Evolutionary conservation across 2,113 vertebrate species (phyloP).

Genomic region (Aramus guarauna): DNA sequence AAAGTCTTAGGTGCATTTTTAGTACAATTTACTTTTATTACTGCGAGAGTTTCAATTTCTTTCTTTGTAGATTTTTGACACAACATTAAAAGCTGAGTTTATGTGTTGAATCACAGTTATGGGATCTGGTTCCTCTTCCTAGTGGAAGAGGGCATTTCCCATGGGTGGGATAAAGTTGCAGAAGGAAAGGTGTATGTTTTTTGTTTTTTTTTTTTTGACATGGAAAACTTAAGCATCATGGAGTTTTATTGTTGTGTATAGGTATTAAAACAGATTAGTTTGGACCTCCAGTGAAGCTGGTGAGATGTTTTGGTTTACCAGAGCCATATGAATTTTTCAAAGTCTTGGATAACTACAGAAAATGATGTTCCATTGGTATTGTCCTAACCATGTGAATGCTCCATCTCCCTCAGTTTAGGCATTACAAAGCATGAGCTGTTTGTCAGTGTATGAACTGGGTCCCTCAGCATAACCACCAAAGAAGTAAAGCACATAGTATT

Average conservation of each 20-base stretch:
- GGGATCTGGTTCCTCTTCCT: neutral
- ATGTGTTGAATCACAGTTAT: neutral
- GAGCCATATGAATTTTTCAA: neutral
- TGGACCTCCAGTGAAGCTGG: neutral
- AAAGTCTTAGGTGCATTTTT: neutral
- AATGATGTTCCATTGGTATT: neutral
- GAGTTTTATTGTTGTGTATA: neutral
- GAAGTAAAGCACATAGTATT: neutral
- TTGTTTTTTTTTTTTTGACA: neutral
- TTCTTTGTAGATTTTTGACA: neutral
- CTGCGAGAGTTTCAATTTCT: neutral
- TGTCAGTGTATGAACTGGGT: neutral
- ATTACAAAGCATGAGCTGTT: neutral
- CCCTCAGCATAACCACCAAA: neutral
- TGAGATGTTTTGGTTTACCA: neutral
- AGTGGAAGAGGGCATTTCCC: neutral
- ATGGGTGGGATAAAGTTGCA: neutral
- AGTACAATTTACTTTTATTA: neutral
- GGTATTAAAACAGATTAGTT: rapidly evolving
- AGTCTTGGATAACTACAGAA: neutral
- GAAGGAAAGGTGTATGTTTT: neutral
- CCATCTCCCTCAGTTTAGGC: neutral
- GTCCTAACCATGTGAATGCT: neutral
- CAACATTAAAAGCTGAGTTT: neutral
- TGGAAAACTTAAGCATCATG: neutral